A percentile compares a stretch with the other conserved stretches of the same genome.
These are phyloP conservation scores for Orthonychiurus folsomi DNA, from an alignment of 2,888 invertebrate species.

Conservation along the genomic window DNA sequence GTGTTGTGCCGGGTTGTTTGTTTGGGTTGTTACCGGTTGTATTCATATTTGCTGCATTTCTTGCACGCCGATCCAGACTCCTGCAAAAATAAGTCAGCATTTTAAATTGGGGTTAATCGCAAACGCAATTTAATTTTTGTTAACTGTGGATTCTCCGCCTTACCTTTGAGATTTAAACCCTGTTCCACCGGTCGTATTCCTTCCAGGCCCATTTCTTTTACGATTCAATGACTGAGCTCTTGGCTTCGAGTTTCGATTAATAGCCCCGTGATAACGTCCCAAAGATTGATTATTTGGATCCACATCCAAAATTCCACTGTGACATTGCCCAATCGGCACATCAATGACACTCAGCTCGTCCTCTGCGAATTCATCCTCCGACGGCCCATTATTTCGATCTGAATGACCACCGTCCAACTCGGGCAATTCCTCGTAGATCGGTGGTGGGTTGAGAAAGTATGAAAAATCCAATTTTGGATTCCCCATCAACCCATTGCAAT, in stretches of 20 bases:
- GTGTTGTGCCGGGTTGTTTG: constrained; percentile 37
- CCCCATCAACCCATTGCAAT: constrained; percentile 31
- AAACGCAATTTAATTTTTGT: not conserved
- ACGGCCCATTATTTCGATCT: constrained; percentile 37
- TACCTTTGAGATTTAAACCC: constrained; percentile 38
- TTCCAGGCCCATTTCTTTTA: not conserved
- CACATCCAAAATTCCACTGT: constrained; percentile 10
- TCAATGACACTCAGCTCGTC: constrained; percentile 40
- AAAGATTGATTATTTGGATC: constrained; percentile 1
- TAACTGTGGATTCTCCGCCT: too few species aligned
- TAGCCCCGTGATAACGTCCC: constrained; percentile 32
- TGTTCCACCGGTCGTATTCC: constrained; percentile 18
- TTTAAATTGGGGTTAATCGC: not conserved
- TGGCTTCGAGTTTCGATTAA: constrained; percentile 25
- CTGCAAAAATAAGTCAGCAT: constrained; percentile 15
- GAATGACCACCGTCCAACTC: constrained; percentile 28
- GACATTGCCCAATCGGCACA: constrained; percentile 35
- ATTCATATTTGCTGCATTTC: constrained; percentile 18
- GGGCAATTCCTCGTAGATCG: constrained; percentile 40
- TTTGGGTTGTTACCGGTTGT: constrained; percentile 19
- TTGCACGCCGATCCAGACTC: constrained; percentile 37
- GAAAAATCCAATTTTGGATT: constrained; percentile 40
- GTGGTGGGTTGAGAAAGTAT: constrained; percentile 40
- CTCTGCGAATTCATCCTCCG: constrained; percentile 40
- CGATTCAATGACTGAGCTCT: constrained; percentile 24